A percentile compares a stretch with the other conserved stretches of the same genome.
Conservation (phyloP, 2,888 invertebrate species). For the Blastobasis lacticolella region DNA sequence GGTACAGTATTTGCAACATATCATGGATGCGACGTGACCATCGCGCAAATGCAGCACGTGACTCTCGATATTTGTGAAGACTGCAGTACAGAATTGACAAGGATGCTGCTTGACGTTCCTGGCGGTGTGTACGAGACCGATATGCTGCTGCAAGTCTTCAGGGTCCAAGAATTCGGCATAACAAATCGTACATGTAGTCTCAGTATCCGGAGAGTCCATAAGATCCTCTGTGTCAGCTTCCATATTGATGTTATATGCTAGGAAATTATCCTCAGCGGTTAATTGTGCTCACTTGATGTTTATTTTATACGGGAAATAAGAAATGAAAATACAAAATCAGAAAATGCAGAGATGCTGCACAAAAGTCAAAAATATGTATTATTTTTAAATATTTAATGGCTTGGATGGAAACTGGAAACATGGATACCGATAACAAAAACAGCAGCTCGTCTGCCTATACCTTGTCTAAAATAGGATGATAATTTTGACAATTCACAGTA, state of each 20-base stretch:
- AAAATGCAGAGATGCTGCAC: too few relatives aligned
- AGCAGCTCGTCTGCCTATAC: too few relatives aligned
- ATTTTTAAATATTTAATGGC: too few relatives aligned
- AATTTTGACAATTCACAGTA: too few relatives aligned
- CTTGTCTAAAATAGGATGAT: too few relatives aligned
- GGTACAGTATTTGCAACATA: slow-evolving; percentile 36
- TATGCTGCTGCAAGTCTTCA: slow-evolving; percentile 42
- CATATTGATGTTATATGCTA: not conserved
- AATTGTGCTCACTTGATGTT: too few relatives aligned
- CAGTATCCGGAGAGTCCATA: slow-evolving; percentile 18
- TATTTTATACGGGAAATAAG: too few relatives aligned
- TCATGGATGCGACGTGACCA: slow-evolving; percentile 29
- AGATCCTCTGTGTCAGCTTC: slow-evolving; percentile 6
- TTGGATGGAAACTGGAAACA: too few relatives aligned
- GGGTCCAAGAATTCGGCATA: slow-evolving; percentile 50
- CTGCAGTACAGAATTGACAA: slow-evolving; percentile 38
- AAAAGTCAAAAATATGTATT: too few relatives aligned
- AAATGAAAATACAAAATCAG: too few relatives aligned
- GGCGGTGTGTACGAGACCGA: slow-evolving; percentile 35
- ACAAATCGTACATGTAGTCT: slow-evolving; percentile 39
- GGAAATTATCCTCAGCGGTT: too few relatives aligned
- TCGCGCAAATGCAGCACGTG: slow-evolving; percentile 42
- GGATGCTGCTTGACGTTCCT: slow-evolving; percentile 7
- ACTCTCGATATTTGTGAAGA: slow-evolving; percentile 24
- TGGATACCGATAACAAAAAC: too few relatives aligned